Conservation (phyloP, 2,113 vertebrate species). For the Onychorhynchus coronatus region DNA sequence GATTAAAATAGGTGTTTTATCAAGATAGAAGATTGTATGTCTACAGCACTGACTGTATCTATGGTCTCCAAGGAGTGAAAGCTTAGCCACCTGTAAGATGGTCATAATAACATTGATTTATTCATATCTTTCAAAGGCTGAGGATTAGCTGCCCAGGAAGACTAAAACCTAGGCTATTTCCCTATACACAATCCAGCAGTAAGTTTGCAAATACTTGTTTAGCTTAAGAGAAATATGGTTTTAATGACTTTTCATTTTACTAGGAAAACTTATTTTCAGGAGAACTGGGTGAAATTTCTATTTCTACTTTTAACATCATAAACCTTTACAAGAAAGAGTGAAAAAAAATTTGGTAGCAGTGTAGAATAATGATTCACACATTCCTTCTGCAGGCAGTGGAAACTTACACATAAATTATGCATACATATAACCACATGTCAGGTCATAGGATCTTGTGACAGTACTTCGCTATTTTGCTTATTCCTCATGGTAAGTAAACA, state of each 20-base stretch:
- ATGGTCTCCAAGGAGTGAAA: background rate
- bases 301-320: background rate
- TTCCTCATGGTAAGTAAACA: background rate
- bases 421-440: accelerated
- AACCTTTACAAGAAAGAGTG: background rate
- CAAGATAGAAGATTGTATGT: accelerated
- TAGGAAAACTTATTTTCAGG: constrained; percentile 9
- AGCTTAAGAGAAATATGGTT: constrained; percentile 12
- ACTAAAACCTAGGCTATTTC: background rate
- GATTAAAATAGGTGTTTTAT: background rate
- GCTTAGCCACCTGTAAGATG: background rate
- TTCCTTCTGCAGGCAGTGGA: background rate
- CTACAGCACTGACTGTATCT: background rate
- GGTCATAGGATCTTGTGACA: background rate
- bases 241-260: background rate
- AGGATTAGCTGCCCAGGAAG: background rate
- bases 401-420: background rate
- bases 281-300: background rate
- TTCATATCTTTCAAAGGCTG: background rate
- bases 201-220: constrained; percentile 32
- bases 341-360: background rate
- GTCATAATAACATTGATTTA: background rate
- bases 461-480: background rate
- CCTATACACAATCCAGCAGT: background rate
- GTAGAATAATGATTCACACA: background rate